phyloP scores from a whole-genome alignment of 1,140 invertebrate genomes.

The Myzus persicae region DNA sequence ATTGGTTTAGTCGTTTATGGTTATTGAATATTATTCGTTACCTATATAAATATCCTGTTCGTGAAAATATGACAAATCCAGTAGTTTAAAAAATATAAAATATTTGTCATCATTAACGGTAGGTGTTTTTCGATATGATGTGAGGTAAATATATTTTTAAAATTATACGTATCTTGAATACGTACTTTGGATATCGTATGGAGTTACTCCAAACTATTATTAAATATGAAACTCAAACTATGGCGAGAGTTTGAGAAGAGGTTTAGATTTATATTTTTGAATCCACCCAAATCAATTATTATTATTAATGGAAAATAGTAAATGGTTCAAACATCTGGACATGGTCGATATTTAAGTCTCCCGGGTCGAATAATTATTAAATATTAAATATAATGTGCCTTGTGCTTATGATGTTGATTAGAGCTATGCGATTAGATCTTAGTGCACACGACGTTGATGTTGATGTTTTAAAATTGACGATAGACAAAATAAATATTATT shows the following conservation, averaged over 20 bases:
- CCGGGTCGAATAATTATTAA: too few species aligned
- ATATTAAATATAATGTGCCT: too few species aligned
- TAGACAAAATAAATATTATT: too few species aligned
- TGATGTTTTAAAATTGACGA: not conserved
- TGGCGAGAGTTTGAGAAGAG: too few species aligned
- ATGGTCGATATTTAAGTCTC: not conserved
- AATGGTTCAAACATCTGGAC: not conserved
- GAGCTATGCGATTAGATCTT: too few species aligned
- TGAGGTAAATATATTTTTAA: not conserved
- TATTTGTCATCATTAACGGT: not conserved
- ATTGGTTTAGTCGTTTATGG: not conserved
- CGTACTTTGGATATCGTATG: too few species aligned
- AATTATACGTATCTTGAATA: too few species aligned
- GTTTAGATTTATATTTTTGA: not conserved
- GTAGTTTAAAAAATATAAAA: not conserved
- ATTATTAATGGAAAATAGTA: not conserved
- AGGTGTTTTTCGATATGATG: not conserved
- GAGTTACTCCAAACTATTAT: not conserved
- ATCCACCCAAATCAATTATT: not conserved
- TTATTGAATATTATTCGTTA: not conserved
- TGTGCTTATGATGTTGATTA: too few species aligned
- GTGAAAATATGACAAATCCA: not conserved
- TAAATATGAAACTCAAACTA: not conserved
- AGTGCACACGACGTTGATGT: not conserved
- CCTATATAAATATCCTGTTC: too few species aligned